Conservation (phyloP, 1,140 invertebrate genomes). For the Trichogramma pretiosum region DNA sequence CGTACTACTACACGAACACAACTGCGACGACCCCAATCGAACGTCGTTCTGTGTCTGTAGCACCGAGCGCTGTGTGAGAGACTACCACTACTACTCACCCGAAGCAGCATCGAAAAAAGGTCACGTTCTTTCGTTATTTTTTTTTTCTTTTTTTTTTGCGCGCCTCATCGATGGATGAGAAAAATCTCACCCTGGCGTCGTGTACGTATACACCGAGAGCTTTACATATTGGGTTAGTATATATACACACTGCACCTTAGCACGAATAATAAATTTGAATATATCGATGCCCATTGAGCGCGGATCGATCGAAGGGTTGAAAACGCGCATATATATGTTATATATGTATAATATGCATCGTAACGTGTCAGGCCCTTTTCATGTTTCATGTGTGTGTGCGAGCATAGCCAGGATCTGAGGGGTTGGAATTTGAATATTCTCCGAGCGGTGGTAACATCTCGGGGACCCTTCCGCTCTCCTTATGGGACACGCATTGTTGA, state of each 20-base stretch:
- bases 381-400: conserved; percentile 24
- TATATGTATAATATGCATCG: too few species aligned
- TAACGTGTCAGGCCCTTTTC: conserved; percentile 27
- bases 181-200: too few species aligned
- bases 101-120: conserved; percentile 21
- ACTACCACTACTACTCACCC: too few species aligned
- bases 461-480: conserved; percentile 17
- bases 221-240: too few species aligned
- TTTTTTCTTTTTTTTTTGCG: too few species aligned
- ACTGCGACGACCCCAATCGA: conserved; percentile 25
- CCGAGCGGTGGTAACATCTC: conserved; percentile 30
- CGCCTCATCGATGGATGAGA: conserved; percentile 11
- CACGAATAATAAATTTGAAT: conserved; percentile 49
- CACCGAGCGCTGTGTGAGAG: conserved; percentile 11
- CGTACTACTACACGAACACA: conserved; percentile 11
- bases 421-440: conserved; percentile 47
- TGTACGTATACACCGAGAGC: too few species aligned
- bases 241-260: too few species aligned
- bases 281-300: conserved; percentile 48
- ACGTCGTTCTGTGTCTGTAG: conserved; percentile 30
- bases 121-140: too few species aligned
- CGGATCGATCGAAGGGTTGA: conserved; percentile 45
- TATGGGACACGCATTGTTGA: too few species aligned
- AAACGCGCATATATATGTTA: too few species aligned
- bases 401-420: conserved; percentile 25